A percentile compares a stretch with the other conserved stretches of the same genome.
Conservation (phyloP, 2,888 invertebrate species). For the Leptopterna dolabrata region DNA sequence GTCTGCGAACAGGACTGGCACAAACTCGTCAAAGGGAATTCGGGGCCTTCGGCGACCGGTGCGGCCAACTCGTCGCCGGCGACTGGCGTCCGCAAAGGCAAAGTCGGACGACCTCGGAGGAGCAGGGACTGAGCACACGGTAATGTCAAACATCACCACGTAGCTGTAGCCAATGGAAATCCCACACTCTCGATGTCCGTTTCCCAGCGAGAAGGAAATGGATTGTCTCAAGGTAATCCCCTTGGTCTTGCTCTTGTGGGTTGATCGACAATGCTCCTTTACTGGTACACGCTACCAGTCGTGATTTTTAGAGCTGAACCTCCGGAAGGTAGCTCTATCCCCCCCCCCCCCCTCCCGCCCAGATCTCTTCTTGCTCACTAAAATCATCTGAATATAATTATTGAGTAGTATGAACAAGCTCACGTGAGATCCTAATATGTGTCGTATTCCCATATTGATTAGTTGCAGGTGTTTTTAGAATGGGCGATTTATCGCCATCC, state of each 20-base stretch:
- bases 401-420: too few species aligned
- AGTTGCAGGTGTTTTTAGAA: too few species aligned
- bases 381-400: too few species aligned
- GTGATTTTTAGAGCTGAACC: too few species aligned
- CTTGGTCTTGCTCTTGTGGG: background rate
- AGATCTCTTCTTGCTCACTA: too few species aligned
- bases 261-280: background rate
- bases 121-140: constrained; percentile 83
- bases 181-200: constrained; percentile 1
- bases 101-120: constrained; percentile 88
- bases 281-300: too few species aligned
- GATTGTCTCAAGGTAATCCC: background rate
- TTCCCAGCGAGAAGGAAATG: background rate
- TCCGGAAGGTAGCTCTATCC: too few species aligned
- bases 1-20: constrained; percentile 97
- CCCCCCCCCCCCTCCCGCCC: too few species aligned
- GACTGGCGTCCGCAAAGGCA: constrained; percentile 82
- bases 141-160: constrained; percentile 45
- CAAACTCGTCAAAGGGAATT: constrained; percentile 80
- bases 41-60: constrained; percentile 71
- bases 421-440: too few species aligned
- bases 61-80: constrained; percentile 73
- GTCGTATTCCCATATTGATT: too few species aligned
- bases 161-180: constrained; percentile 16
- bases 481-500: too few species aligned